These are phyloP conservation scores for Liasis olivaceus DNA, from an alignment of 2,797 vertebrate genomes.

Conservation along the genomic window DNA sequence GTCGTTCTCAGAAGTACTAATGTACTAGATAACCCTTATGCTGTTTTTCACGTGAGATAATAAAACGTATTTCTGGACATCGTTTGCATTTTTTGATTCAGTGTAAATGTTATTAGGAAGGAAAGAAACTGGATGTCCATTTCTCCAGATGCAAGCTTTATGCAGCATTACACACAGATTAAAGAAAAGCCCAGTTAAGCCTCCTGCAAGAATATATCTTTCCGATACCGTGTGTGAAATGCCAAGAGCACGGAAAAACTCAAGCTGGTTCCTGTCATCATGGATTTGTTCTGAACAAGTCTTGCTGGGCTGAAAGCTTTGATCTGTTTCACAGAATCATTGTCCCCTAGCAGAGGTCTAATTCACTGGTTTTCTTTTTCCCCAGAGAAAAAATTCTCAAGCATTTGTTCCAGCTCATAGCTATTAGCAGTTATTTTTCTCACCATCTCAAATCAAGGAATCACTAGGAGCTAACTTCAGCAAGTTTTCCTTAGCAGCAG, in stretches of 20 bases:
- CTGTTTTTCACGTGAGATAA: neutral
- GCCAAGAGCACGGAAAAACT: neutral
- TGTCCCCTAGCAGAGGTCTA: slow-evolving; percentile 11
- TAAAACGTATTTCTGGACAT: neutral
- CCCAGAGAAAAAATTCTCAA: slow-evolving; percentile 36
- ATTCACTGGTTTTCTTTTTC: neutral
- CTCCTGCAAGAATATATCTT: neutral
- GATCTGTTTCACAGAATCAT: slow-evolving; percentile 25
- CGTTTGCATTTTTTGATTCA: no score
- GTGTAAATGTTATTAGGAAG: neutral
- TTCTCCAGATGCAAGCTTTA: neutral
- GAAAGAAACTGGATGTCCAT: neutral
- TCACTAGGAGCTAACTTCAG: slow-evolving; percentile 36
- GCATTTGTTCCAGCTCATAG: neutral
- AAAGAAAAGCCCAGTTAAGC: neutral
- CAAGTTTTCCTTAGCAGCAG: slow-evolving; percentile 48
- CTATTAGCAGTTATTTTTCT: slow-evolving; percentile 19
- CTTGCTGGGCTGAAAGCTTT: slow-evolving; percentile 31
- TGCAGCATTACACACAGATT: neutral
- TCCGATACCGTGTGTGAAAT: neutral
- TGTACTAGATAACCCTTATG: neutral
- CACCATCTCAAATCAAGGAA: slow-evolving; percentile 14
- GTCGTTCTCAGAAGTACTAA: neutral
- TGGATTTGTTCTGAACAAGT: slow-evolving; percentile 38
- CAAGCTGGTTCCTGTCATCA: neutral